Conservation (phyloP, 2,888 invertebrate species). For the Hirtodrosophila alboralis region DNA sequence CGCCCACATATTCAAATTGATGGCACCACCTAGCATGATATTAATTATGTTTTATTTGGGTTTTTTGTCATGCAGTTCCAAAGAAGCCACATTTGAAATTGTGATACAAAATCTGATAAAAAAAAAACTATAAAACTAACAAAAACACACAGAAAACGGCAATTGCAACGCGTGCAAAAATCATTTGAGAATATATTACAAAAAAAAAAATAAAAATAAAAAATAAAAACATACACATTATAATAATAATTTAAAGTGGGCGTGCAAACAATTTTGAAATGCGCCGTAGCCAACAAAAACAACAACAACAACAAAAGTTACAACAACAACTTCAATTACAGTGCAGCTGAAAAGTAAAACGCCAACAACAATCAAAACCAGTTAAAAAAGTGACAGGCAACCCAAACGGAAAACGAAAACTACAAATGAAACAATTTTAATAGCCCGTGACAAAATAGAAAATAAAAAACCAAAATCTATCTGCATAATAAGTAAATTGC, state of each 20-base stretch:
- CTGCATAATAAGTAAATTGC: slow-evolving; percentile 34
- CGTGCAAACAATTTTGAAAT: slow-evolving; percentile 49
- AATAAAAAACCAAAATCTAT: slow-evolving; percentile 1
- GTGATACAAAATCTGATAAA: slow-evolving; percentile 23
- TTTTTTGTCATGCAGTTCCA: neutral
- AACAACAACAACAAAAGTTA: slow-evolving; percentile 27
- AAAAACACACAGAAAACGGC: neutral
- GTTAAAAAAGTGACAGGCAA: slow-evolving; percentile 71
- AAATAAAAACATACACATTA: too few species aligned
- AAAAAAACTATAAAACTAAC: too few species aligned
- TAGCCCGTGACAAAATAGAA: slow-evolving; percentile 17
- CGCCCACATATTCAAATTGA: slow-evolving; percentile 50
- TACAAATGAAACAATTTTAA: slow-evolving; percentile 50
- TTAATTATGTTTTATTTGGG: slow-evolving; percentile 19
- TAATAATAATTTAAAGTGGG: slow-evolving; percentile 53
- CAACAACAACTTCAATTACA: slow-evolving; percentile 69
- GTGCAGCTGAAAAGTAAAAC: slow-evolving; percentile 67
- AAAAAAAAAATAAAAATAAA: slow-evolving; percentile 9
- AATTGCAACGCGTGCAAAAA: slow-evolving; percentile 4
- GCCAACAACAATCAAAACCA: slow-evolving; percentile 59
- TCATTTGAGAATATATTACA: neutral
- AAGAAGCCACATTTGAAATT: slow-evolving; percentile 12
- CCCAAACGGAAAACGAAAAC: slow-evolving; percentile 28
- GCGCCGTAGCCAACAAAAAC: slow-evolving; percentile 15
- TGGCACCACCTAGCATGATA: slow-evolving; percentile 35